Evolutionary conservation across 2,113 vertebrate genomes (phyloP), one percentile per base, ranked within the genome.

Genomic region (Symphodus melops): DNA sequence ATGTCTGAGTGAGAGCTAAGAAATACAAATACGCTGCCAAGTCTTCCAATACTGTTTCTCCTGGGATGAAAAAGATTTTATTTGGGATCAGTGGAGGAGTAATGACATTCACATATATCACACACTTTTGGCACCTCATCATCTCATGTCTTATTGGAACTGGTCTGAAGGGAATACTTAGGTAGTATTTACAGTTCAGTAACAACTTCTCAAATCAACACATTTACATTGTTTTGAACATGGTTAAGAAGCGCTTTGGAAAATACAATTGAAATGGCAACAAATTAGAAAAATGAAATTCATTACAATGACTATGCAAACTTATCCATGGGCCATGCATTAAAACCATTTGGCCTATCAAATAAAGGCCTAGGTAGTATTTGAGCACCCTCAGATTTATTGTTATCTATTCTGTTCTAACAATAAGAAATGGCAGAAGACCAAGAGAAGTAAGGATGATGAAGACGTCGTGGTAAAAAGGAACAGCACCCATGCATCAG

Each of bases 101-200:
- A 79, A 86, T 44, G 48, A 71, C 70, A 42, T 75, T 63, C 46
- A 52, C 39, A 74, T 62, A 75, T 58, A 75, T 84, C 67, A 64
- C 68, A 72, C 54, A 76, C 52, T 25, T 54, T 69, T 77, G 81
- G 42, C 71, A 58, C 17, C 39, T 4, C 41, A 53, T 68, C 56
- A 75, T 81, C 20, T 75, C 16, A 68, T 58, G 53, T 63, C 70
- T 77, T 60, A 5, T 8, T 64, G 76, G 44, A 74, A 11, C 21
- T 81, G 42, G 33, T 23, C 11, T 41, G 64, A 51, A 56, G n/a
- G n/a, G 6, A 75, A 85, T 52, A 51, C 41, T 79, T 54, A 19
- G 71, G 59, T 68, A 17, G 55, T 41, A 37, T 68, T 74, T 81
- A 20, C 37, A 63, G 19, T 61, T 53, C 3, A 52, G 48, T 66